Evolutionary conservation across 2,113 vertebrate genomes (phyloP), one percentile per base, ranked within the genome.

Genomic region (Hystrix brachyura): DNA sequence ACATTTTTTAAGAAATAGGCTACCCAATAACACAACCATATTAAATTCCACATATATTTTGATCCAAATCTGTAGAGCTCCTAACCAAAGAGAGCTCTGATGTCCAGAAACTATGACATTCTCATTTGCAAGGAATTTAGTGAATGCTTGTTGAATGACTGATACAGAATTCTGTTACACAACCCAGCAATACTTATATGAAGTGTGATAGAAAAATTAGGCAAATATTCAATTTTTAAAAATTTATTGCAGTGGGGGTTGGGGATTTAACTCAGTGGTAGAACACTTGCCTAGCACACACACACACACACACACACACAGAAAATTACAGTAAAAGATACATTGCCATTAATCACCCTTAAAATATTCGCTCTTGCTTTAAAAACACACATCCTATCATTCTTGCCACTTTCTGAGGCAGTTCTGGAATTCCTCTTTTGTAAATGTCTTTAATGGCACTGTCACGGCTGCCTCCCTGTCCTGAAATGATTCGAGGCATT

Each of bases 81-180:
- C 72, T 90, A 76, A 89, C 43, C 18, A n/a, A 90, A 78, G 32
- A 55, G 0, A 92, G 14, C 27, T 71, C 34, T 34, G 38, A 71
- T 62, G 25, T 60, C 64, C 29, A 95, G 62, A 80, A 29, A 85
- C 7, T 51, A 71, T 23, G 57, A 65, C 76, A 67, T 60, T 85
- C 53, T 89, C 71, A 2, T 62, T 29, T 60, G 18, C 57, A 96
- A 96, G 87, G 57, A 90, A 74, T 64, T 71, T 53, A 79, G 55
- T 91, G 62, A 81, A 62, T 60, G 14, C 19, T 69, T 67, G 25
- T 15, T 85, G 53, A 90, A 64, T 69, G 65, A 48, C 59, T 38
- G 59, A 59, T 19, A 65, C 6, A 82, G 79, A 92, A 96, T 64
- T 90, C 86, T 34, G 6, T 88, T 46, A 88, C 10, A 89, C 1